A percentile compares a stretch with the other conserved stretches of the same genome.
Evolutionary conservation across 1,140 invertebrate species (phyloP).

Genomic region (Lasaia peninsularis): DNA sequence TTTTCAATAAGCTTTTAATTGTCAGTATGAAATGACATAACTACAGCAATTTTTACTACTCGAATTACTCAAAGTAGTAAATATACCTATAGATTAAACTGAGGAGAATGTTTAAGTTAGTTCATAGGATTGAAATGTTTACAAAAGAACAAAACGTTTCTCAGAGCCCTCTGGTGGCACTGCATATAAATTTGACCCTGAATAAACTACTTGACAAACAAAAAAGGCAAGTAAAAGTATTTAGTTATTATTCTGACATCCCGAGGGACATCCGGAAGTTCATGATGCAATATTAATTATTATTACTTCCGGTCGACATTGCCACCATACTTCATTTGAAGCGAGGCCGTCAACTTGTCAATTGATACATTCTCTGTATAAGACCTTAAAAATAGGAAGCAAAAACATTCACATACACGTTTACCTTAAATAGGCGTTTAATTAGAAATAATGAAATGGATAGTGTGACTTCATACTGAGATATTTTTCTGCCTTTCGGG

Average conservation of each 20-base stretch:
- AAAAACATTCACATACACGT: neutral
- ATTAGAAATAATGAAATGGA: neutral
- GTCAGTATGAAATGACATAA: neutral
- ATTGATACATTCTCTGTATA: neutral
- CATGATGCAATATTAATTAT: conserved; percentile 7
- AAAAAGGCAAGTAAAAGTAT: neutral
- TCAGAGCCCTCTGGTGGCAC: no score
- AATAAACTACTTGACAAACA: no score
- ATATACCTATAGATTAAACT: no score
- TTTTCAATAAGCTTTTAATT: neutral
- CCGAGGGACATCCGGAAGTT: conserved; percentile 5
- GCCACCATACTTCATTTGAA: neutral
- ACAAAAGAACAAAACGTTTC: no score
- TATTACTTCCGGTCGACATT: neutral
- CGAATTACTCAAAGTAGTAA: no score
- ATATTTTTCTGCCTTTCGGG: no score
- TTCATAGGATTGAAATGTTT: no score
- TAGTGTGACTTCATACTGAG: no score
- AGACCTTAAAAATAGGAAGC: neutral
- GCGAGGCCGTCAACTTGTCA: conserved; percentile 4
- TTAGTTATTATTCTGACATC: neutral
- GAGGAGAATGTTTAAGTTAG: no score
- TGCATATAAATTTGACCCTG: no score
- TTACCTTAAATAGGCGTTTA: conserved; percentile 1
- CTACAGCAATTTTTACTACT: no score